Conservation (phyloP, 1,140 invertebrate species). For the Battus philenor region DNA sequence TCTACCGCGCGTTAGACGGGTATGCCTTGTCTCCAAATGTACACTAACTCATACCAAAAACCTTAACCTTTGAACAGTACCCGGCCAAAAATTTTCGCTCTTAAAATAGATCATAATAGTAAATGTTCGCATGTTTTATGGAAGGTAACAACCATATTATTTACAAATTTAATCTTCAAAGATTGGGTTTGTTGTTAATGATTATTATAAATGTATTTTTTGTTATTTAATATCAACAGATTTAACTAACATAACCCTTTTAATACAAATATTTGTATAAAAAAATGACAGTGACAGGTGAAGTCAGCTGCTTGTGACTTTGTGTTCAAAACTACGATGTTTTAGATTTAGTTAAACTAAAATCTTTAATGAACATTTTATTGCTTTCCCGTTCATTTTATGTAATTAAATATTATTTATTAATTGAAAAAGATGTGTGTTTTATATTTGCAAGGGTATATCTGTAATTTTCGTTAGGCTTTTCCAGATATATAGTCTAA, state of each 20-base stretch:
- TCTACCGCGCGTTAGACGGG: conserved; percentile 32
- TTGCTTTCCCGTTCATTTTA: too few species aligned
- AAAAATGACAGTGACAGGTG: conserved; percentile 18
- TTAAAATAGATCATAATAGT: conserved; percentile 63
- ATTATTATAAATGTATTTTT: too few species aligned
- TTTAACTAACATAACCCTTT: conserved; percentile 42
- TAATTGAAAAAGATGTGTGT: too few species aligned
- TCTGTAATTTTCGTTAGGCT: too few species aligned
- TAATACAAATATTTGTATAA: conserved; percentile 3
- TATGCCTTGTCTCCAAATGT: conserved; percentile 35
- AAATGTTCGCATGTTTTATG: conserved; percentile 22
- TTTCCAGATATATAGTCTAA: too few species aligned
- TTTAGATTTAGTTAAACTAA: too few species aligned
- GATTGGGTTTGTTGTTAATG: too few species aligned
- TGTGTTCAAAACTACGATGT: neutral
- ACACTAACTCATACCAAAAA: conserved; percentile 52
- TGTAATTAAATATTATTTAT: too few species aligned
- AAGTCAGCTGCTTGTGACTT: conserved; percentile 18
- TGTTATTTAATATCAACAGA: too few species aligned
- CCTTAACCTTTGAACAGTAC: conserved; percentile 69
- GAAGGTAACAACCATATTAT: conserved; percentile 12
- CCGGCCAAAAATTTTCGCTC: conserved; percentile 50
- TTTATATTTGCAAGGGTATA: too few species aligned
- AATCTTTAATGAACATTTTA: too few species aligned
- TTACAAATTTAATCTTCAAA: too few species aligned